These are phyloP conservation scores for Lynx canadensis DNA, from an alignment of 2,113 vertebrate genomes.

Conservation along the genomic window DNA sequence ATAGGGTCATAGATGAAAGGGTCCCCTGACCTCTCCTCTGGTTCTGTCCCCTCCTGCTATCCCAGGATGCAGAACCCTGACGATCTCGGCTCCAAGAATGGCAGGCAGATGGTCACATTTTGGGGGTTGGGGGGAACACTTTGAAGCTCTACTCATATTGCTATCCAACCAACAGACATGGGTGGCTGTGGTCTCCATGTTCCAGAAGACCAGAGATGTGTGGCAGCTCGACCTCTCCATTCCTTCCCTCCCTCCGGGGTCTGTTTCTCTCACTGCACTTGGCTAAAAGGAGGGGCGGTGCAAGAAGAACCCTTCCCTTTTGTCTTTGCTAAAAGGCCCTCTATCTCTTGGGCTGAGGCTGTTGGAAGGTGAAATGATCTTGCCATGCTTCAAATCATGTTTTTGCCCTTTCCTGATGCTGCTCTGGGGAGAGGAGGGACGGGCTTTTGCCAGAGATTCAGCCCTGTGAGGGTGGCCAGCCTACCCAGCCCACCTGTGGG, in stretches of 20 bases:
- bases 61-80: not conserved
- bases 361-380: not conserved
- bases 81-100: not conserved
- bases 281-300: not conserved
- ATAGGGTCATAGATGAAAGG: too few relatives aligned
- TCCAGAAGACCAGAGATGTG: not conserved
- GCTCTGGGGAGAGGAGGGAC: not conserved
- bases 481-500: not conserved
- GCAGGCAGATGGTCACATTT: not conserved
- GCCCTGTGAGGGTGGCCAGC: not conserved
- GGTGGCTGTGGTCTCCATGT: not conserved
- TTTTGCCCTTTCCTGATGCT: not conserved
- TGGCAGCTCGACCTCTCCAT: fast-evolving
- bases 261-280: not conserved
- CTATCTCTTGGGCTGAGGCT: not conserved
- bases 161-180: not conserved
- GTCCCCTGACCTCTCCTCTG: not conserved
- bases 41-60: not conserved
- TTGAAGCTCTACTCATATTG: not conserved
- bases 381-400: not conserved
- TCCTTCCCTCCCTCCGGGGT: too few relatives aligned
- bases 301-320: not conserved
- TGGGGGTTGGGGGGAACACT: not conserved
- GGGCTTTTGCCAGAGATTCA: not conserved
- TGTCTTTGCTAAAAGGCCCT: not conserved